phyloP scores from a whole-genome alignment of 2,888 invertebrate species.

The Drosophila paramelanica region DNA sequence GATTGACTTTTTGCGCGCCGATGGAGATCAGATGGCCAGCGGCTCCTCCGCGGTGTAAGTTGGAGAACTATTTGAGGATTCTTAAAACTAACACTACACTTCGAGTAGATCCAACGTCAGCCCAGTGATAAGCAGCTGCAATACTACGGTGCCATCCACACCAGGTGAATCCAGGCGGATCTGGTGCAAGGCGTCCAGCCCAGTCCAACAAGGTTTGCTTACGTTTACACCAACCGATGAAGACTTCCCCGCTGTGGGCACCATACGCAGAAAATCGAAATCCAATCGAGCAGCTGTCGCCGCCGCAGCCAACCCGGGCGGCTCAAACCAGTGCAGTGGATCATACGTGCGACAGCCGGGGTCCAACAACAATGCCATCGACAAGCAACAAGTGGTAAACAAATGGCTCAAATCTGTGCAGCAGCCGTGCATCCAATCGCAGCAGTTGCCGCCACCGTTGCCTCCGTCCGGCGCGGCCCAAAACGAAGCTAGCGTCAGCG shows the following conservation, averaged over 20 bases:
- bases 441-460: slow-evolving; percentile 2
- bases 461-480: background rate
- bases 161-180: background rate
- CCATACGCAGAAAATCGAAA: slow-evolving; percentile 34
- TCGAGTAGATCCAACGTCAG: slow-evolving; percentile 18
- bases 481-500: background rate
- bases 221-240: slow-evolving; percentile 10
- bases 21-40: background rate
- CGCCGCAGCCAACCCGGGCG: background rate
- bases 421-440: slow-evolving; percentile 6
- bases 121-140: slow-evolving; percentile 21
- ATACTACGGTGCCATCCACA: background rate
- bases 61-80: no score
- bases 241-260: slow-evolving; percentile 46
- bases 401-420: slow-evolving; percentile 52
- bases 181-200: no score
- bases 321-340: background rate
- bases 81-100: no score
- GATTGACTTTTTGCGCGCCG: slow-evolving; percentile 42
- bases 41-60: slow-evolving; percentile 1
- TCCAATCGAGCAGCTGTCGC: background rate
- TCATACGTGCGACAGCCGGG: background rate
- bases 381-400: slow-evolving; percentile 30
- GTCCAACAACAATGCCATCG: background rate
- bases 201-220: background rate